Base-by-base conservation (phyloP, 2,797 vertebrate species). In the Danio choprae region DNA sequence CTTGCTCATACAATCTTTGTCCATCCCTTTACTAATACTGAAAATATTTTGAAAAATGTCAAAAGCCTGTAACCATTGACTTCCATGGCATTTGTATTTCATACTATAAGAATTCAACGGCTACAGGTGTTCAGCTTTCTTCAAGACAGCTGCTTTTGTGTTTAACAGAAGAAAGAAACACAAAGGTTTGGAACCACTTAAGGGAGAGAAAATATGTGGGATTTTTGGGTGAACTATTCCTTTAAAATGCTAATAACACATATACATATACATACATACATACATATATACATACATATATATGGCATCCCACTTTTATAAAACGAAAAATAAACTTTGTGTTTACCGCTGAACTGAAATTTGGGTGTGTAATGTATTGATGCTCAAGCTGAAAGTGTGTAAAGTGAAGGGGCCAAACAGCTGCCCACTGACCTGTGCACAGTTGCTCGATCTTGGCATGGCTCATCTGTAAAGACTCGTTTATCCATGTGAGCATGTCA, bases 401-500 rank as follows among this genome's bases (percentile, higher is more conserved):
- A 11, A 75, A 29, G 20, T 36, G 56, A 51, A 65, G 7, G 44
- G 10, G 18, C 56, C 15, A 38, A 41, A 56, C 65, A 70, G 60
- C 64, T 48, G 55, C 51, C 55, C 10, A 83, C 85, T 81, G 75
- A 96, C 96, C 96, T 90, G 96, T 95, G 81, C 95, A 96, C 15
- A 96, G 86, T 83, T 95, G 94, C 79, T 96, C 96, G 0, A 96
- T 95, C 91, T 96, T 96, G 0, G 95, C 93, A 86, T 95, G 91
- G 84, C 89, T 94, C 85, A 95, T 90, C 70, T 96, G 94, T 83
- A 96, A 86, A 4, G 95, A 96, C 86, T 94, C 93, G 18, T 96
- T 96, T 87, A 96, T 95, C 96, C 96, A 96, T 0, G 94, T 94
- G 3, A 96, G 91, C 94, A 96, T 96, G 81, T 96, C 96, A 89